Evolutionary conservation across 2,888 invertebrate species (phyloP), one percentile per base, ranked within the genome.

Genomic region (Dasypolia templi): DNA sequence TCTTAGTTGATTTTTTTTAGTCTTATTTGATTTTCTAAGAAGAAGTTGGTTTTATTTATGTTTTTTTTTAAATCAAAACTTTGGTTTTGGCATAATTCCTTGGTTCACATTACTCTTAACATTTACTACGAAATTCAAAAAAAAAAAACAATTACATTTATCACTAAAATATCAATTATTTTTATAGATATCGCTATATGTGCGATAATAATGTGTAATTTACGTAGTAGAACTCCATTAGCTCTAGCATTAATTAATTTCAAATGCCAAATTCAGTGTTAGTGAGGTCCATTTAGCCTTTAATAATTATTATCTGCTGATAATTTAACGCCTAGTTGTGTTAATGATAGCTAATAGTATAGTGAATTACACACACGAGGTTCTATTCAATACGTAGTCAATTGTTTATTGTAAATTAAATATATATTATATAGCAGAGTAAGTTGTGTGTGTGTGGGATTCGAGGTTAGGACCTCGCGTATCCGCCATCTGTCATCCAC

Each of bases 161-260:
- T 35, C n/a, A 49, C n/a, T 65, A 39, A 51, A 72, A 56, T n/a
- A 51, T 58, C 49, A 67, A 63, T 67, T 35, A 59, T 44, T 63
- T 63, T 56, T 56, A 46, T 63, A 81, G 63, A 51, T 58, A 46
- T 19, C 35, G 44, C 53, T 42, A n/a, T n/a, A n/a, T n/a, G n/a
- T n/a, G 53, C 29, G n/a, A 66, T 55, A 64, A 46, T 51, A 62
- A 78, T 51, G 35, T 71, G 53, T 55, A 12, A 77, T 73, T 73
- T 49, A 65, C 22, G 26, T 35, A 42, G 46, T 14, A 32, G 9
- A 42, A 22, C 72, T 46, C 76, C 65, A 81, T 85, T 82, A 83
- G 66, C 64, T 72, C 19, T 39, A 62, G 65, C 75, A 65, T 82
- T 82, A 68, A 86, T 86, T 84, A 74, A 72, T 81, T 84, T 77